Evolutionary conservation across 2,113 vertebrate genomes (phyloP), one percentile per base, ranked within the genome.

Genomic region (Suncus etruscus): DNA sequence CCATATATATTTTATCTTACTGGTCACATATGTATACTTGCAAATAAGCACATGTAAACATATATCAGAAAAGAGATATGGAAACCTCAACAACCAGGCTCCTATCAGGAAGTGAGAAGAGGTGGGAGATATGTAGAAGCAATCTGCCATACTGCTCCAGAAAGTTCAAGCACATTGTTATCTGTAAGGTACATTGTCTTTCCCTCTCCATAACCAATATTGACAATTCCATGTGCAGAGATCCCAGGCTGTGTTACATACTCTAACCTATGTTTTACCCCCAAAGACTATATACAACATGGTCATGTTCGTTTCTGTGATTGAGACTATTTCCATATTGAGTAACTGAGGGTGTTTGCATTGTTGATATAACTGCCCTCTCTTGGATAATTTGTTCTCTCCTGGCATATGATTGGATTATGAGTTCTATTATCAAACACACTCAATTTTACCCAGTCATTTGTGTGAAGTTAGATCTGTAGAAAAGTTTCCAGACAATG

Each of bases 401-500:
- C 6, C 15, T 47, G 16, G 22, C 15, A 32, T 63, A 45, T 74
- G 74, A 2, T n/a, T n/a, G 11, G n/a, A 74, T 9, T 45, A 15
- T 25, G 8, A 74, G 24, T 10, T 54, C n/a, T 51, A 14, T 12
- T 9, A 4, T n/a, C 24, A 72, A 54, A 32, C 11, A 1, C 3
- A 2, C 1, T 76, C 12, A 47, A 11, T 66, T 47, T 70, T 31
- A 14, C 47, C 29, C 1, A 6, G 24, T 25, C n/a, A 6, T 8
- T 45, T 22, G 2, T 8, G 0, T 12, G 73, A 87, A 88, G 31
- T 77, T 61, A 83, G 11, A 9, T 78, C 32, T 69, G 63, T 65
- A 90, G 92, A 88, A 87, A 83, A 70, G 75, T 70, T 15, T 87
- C 47, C 48, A 15, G 77, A 31, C 73, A 45, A 32, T 51, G 70